Base-by-base conservation (phyloP, 2,113 vertebrate species). In the Rhinoptilus africanus region DNA sequence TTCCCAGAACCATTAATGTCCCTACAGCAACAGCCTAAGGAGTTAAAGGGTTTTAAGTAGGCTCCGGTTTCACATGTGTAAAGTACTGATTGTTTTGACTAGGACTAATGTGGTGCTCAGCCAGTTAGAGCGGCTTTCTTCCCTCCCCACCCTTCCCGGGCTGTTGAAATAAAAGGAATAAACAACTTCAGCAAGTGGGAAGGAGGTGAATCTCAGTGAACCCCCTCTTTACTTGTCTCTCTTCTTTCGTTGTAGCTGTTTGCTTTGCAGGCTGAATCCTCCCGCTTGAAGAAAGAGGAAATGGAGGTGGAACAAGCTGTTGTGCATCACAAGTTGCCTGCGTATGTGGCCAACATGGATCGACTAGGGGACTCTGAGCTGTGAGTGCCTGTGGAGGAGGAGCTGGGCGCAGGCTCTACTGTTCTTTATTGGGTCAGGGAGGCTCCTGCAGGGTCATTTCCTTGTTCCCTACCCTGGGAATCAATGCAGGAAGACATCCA, bases 331-430 rank as follows among this genome's bases (percentile, higher is more conserved):
- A 99, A 98, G 74, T 96, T 99, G 89, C 99, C 99, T 24, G 88
- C 98, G 0, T 99, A 99, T 6, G 99, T 99, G 84, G 99, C 99
- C 97, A 99, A 98, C 96, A 99, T 99, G 99, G 99, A 99, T 98
- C 99, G 99, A 14, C 98, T 99, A 11, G 99, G 99, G 89, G 99
- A 99, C 97, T 99, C 99, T 17, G 99, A 99, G 97, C 98, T 99
- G 99, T 99, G 98, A 99, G 99, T 98, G 68, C 68, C n/a, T 71
- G 41, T 35, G 34, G 41, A 34, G 62, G 41, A 74, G 54, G 60
- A 81, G 50, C n/a, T 54, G 28, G 34, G 23, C 48, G 75, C 18
- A 26, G n/a, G 18, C 34, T 78, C 30, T 76, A 28, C 63, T 81
- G 62, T 35, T 62, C 10, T 69, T 77, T 47, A 14, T 20, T 74